phyloP scores from a whole-genome alignment of 2,888 invertebrate genomes.

The Drosophila affinis region DNA sequence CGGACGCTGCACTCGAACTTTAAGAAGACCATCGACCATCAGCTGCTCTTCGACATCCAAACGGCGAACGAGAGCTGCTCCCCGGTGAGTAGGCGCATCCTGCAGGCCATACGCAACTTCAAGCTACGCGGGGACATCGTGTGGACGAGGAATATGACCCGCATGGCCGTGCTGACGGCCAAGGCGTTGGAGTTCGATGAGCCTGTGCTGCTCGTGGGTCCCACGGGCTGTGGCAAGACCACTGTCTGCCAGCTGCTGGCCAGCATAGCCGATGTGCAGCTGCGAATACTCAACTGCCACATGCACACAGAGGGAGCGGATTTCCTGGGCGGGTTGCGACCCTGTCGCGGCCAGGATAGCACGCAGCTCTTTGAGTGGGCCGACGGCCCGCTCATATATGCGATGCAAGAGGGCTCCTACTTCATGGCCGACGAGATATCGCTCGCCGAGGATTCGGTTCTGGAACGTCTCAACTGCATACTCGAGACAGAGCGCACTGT shows the following conservation, averaged over 20 bases:
- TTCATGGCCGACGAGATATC: conserved; percentile 99
- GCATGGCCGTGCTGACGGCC: conserved; percentile 90
- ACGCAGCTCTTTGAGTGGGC: conserved; percentile 95
- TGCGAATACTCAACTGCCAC: conserved; percentile 97
- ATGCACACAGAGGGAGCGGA: conserved; percentile 99
- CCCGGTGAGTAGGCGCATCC: conserved; percentile 89
- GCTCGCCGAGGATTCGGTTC: conserved; percentile 97
- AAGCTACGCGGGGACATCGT: conserved; percentile 89
- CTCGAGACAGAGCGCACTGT: conserved; percentile 96
- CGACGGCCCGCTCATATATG: conserved; percentile 96
- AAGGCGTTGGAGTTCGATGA: conserved; percentile 96
- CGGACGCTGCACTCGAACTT: conserved; percentile 91
- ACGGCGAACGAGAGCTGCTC: conserved; percentile 88
- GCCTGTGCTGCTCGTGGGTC: conserved; percentile 97
- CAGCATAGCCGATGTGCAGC: conserved; percentile 86
- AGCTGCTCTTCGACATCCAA: conserved; percentile 89
- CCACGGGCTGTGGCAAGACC: conserved; percentile 99
- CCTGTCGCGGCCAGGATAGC: conserved; percentile 85
- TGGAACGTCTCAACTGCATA: conserved; percentile 98
- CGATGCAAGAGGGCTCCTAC: conserved; percentile 94
- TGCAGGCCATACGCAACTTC: conserved; percentile 87
- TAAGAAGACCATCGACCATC: conserved; percentile 89
- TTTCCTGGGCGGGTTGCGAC: conserved; percentile 97
- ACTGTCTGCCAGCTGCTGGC: conserved; percentile 96
- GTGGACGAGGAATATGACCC: conserved; percentile 96